Evolutionary conservation across 2,888 invertebrate species (phyloP).

Genomic region (Aleiodes alternator): DNA sequence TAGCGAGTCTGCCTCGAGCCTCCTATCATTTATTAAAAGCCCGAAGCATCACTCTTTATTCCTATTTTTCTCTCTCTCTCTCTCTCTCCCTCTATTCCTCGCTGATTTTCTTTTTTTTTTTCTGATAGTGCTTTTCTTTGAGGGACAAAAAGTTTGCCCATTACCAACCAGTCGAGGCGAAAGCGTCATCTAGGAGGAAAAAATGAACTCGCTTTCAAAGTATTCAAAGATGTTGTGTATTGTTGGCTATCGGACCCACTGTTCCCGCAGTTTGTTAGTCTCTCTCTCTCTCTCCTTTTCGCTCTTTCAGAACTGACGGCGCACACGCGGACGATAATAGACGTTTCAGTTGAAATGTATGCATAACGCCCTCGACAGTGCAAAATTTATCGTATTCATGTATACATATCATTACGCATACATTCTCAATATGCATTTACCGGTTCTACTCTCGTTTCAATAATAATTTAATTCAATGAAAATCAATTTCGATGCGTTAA

Average conservation of each 20-base stretch:
- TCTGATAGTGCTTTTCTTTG: conserved; percentile 39
- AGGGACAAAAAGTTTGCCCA: conserved; percentile 65
- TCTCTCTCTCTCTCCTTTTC: not conserved
- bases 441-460: too few species aligned
- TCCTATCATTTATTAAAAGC: conserved; percentile 67
- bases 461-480: too few species aligned
- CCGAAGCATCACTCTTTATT: conserved; percentile 53
- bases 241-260: conserved; percentile 58
- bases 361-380: conserved; percentile 7
- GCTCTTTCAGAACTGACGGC: too few species aligned
- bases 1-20: conserved; percentile 56
- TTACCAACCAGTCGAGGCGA: conserved; percentile 58
- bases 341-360: conserved; percentile 32
- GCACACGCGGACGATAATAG: conserved; percentile 41
- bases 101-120: not conserved
- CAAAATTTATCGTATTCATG: conserved; percentile 32
- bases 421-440: too few species aligned
- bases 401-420: not conserved
- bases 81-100: conserved; percentile 30
- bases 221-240: conserved; percentile 65
- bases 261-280: not conserved
- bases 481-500: too few species aligned
- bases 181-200: conserved; percentile 40
- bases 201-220: conserved; percentile 54
- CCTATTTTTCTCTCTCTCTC: conserved; percentile 35